phyloP scores from a whole-genome alignment of 2,888 invertebrate species.

The Oxytorus armatus region DNA sequence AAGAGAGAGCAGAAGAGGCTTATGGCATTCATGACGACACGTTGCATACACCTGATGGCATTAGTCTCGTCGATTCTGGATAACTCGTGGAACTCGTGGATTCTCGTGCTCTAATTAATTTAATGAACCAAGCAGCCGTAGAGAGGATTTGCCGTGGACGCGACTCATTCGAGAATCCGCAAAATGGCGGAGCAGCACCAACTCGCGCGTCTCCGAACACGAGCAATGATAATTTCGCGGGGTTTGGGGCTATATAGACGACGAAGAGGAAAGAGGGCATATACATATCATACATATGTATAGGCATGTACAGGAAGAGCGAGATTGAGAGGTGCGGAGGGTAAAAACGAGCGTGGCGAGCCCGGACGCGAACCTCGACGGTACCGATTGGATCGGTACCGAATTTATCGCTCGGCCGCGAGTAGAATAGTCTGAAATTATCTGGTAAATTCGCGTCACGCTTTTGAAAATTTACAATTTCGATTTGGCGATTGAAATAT shows the following conservation, averaged over 20 bases:
- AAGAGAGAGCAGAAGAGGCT: neutral
- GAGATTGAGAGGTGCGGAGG: slow-evolving; percentile 16
- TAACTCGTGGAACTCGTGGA: slow-evolving; percentile 40
- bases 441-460: slow-evolving; percentile 66
- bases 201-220: slow-evolving; percentile 23
- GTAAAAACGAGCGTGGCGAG: slow-evolving; percentile 49
- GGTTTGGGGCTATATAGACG: slow-evolving; percentile 31
- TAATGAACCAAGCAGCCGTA: slow-evolving; percentile 78
- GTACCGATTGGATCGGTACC: slow-evolving; percentile 62
- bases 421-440: slow-evolving; percentile 69
- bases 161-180: slow-evolving; percentile 15
- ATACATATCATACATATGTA: neutral
- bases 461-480: slow-evolving; percentile 64
- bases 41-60: slow-evolving; percentile 38
- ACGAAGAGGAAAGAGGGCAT: slow-evolving; percentile 15
- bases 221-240: slow-evolving; percentile 41
- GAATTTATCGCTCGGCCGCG: slow-evolving; percentile 71
- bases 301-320: slow-evolving; percentile 29
- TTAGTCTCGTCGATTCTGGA: slow-evolving; percentile 43
- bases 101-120: slow-evolving; percentile 76
- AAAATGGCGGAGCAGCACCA: slow-evolving; percentile 34
- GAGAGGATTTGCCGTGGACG: neutral
- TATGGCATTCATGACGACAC: slow-evolving; percentile 36
- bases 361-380: slow-evolving; percentile 28
- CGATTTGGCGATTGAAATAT: slow-evolving; percentile 63